Base-by-base conservation (phyloP, 2,888 invertebrate genomes). In the Linnaemya vulpina region DNA sequence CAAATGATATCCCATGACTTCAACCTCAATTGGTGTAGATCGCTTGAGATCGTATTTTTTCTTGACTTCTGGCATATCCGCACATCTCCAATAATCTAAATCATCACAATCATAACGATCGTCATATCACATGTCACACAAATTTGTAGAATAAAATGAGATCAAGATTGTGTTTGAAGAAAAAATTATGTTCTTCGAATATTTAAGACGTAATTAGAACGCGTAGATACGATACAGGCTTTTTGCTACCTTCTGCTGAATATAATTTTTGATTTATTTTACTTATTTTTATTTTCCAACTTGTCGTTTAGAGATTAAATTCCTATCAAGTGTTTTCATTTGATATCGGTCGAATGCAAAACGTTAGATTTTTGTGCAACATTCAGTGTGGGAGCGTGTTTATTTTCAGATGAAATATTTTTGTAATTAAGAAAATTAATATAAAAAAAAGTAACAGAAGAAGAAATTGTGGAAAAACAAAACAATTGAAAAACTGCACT, bases 121-220 rank as follows among this genome's bases (percentile, higher is more conserved):
- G 51, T 63, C 38, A 68, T 84, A 86, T 86, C 86, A 86, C 84
- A 86, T 86, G 86, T 81, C 83, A 65, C 40, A 55, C 68, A 65
- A 49, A 38, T 63, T 60, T 40, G 17, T 76, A 22, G 35, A 62
- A 63, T 38, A 65, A 70, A 71, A 55, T n/a, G 60, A 35, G 43
- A 68, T 20, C 13, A 51, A 60, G 40, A 55, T 38, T 53, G 43
- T 60, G 60, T 58, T 49, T 1, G 22, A 22, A 46, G 58, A 46
- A 38, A 22, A 46, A 67, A 17, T 49, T 38, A 49, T 83, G 79
- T 80, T 84, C 82, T 86, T 83, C 65, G 82, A 87, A 79, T 82
- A 76, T 63, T 62, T 58, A 65, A 78, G 80, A 86, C 83, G 86
- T 87, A 87, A 86, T 87, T 87, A 83, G 87, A 86, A 86, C 86